Conservation (phyloP, 2,797 vertebrate species). For the Gadopsis marmoratus region DNA sequence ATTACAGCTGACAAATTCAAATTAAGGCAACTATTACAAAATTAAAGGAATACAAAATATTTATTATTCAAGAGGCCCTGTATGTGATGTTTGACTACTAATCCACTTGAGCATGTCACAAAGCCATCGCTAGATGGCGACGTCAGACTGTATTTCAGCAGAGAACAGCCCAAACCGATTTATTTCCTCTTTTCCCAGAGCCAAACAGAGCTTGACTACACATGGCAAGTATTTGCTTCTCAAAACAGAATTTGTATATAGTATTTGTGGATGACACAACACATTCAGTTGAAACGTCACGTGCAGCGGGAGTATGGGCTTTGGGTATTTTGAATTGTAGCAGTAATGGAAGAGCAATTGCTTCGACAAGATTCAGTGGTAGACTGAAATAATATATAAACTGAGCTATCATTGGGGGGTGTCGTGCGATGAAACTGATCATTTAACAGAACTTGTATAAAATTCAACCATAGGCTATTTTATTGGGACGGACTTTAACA, state of each 20-base stretch:
- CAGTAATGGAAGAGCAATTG: not conserved
- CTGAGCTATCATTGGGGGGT: not conserved
- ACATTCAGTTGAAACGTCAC: not conserved
- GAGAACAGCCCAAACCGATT: not conserved
- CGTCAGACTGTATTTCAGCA: constrained; percentile 59
- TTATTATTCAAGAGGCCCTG: not conserved
- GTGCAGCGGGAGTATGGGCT: not conserved
- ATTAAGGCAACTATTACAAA: not conserved
- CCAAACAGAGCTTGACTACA: not conserved
- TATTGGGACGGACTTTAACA: constrained; percentile 78
- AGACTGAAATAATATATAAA: not conserved
- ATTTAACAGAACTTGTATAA: constrained; percentile 38
- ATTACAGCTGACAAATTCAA: not conserved
- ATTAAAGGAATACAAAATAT: not conserved
- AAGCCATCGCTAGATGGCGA: constrained; percentile 75
- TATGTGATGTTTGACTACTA: not conserved
- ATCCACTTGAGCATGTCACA: not conserved
- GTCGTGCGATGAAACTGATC: not conserved
- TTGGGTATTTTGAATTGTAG: not conserved
- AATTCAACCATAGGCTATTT: constrained; percentile 74
- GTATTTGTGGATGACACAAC: not conserved
- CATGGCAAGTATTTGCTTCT: constrained; percentile 6
- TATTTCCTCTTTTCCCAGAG: constrained; percentile 8
- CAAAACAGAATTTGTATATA: not conserved
- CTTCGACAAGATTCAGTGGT: not conserved